These are phyloP conservation scores for Rhinella marina DNA, from an alignment of 2,797 vertebrate species.

Conservation along the genomic window DNA sequence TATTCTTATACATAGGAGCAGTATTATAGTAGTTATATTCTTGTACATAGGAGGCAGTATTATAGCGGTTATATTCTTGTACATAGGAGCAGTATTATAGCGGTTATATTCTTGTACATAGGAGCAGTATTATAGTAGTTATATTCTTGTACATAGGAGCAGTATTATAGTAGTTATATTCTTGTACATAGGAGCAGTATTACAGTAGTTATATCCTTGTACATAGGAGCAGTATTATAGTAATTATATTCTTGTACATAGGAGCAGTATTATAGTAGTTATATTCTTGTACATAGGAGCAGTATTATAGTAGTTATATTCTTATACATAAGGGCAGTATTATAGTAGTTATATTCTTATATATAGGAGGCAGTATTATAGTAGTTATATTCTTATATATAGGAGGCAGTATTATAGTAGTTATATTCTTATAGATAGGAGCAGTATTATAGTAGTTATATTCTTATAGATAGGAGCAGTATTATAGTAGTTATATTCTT, in stretches of 20 bases:
- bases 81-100: slow-evolving; percentile 4
- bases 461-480: neutral
- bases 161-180: slow-evolving; percentile 12
- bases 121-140: slow-evolving; percentile 6
- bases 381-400: slow-evolving; percentile 11
- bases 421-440: slow-evolving; percentile 4
- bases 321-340: neutral
- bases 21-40: slow-evolving; percentile 20
- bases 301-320: slow-evolving; percentile 1
- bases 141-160: slow-evolving; percentile 9
- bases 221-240: neutral
- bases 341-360: slow-evolving; percentile 16
- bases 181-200: neutral
- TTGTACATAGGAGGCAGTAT: slow-evolving; percentile 1
- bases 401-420: slow-evolving; percentile 8
- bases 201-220: slow-evolving; percentile 4
- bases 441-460: slow-evolving; percentile 14
- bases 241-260: too few species aligned
- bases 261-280: too few species aligned
- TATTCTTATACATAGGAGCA: neutral
- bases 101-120: slow-evolving; percentile 11
- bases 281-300: too few species aligned
- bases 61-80: slow-evolving; percentile 8
- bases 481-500: neutral
- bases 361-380: slow-evolving; percentile 6